Evolutionary conservation across 2,888 invertebrate genomes (phyloP).

Genomic region (Drosophila suboccidentalis): DNA sequence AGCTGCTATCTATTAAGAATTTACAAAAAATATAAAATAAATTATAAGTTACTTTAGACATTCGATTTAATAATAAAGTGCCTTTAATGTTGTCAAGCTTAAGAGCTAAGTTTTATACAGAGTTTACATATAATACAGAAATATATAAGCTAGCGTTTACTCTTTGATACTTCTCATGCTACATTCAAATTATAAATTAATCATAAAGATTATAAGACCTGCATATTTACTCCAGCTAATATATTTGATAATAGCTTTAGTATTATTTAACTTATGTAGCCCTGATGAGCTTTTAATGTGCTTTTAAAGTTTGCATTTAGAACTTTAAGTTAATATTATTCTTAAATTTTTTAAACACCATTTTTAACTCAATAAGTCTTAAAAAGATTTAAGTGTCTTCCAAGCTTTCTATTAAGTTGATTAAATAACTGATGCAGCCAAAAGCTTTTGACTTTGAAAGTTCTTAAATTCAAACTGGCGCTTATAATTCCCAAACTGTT

Average conservation of each 20-base stretch:
- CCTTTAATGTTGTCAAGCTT: not conserved
- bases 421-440: not conserved
- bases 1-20: not conserved
- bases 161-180: too few species aligned
- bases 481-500: constrained; percentile 2
- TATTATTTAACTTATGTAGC: not conserved
- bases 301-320: constrained; percentile 9
- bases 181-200: too few species aligned
- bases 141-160: not conserved
- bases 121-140: not conserved
- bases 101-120: not conserved
- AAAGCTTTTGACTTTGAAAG: not conserved
- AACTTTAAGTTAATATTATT: not conserved
- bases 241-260: not conserved
- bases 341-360: not conserved
- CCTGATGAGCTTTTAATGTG: constrained; percentile 2
- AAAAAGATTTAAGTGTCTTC: not conserved
- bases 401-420: not conserved
- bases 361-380: not conserved
- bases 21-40: not conserved
- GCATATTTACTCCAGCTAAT: too few species aligned
- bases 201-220: too few species aligned
- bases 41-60: too few species aligned
- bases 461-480: too few species aligned
- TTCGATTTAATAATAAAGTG: not conserved